Percentiles rank a stretch among this genome's conserved stretches.
These are phyloP conservation scores for Sorex maritimensis DNA, from an alignment of 2,797 vertebrate genomes.

Conservation along the genomic window DNA sequence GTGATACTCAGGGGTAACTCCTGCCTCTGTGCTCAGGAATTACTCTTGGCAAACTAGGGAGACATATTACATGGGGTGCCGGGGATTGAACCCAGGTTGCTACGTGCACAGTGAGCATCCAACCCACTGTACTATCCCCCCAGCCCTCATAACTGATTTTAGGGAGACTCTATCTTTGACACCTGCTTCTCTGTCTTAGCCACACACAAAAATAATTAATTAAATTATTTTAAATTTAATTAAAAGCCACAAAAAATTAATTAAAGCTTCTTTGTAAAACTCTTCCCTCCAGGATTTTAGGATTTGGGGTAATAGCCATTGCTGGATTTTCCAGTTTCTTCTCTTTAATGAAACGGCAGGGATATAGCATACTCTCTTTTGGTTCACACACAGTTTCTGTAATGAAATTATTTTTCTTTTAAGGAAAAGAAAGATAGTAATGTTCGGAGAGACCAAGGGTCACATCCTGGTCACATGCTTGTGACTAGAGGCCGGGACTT, in stretches of 20 bases:
- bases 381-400: not conserved
- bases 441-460: not conserved
- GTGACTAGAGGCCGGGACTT: not conserved
- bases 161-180: not conserved
- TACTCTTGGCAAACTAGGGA: no score
- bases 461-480: not conserved
- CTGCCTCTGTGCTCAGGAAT: no score
- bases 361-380: not conserved
- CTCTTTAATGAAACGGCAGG: not conserved
- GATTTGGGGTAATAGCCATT: constrained; percentile 3
- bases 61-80: no score
- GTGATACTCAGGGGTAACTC: no score
- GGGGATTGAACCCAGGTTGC: no score
- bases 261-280: no score
- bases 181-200: not conserved
- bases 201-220: no score
- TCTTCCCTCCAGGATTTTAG: constrained; percentile 26
- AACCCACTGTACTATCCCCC: no score
- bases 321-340: not conserved
- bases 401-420: constrained; percentile 9
- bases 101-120: no score
- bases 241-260: no score
- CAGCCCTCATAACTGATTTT: not conserved
- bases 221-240: no score
- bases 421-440: not conserved